Evolutionary conservation across 2,797 vertebrate species (phyloP).

Genomic region (Acropternis orthonyx): DNA sequence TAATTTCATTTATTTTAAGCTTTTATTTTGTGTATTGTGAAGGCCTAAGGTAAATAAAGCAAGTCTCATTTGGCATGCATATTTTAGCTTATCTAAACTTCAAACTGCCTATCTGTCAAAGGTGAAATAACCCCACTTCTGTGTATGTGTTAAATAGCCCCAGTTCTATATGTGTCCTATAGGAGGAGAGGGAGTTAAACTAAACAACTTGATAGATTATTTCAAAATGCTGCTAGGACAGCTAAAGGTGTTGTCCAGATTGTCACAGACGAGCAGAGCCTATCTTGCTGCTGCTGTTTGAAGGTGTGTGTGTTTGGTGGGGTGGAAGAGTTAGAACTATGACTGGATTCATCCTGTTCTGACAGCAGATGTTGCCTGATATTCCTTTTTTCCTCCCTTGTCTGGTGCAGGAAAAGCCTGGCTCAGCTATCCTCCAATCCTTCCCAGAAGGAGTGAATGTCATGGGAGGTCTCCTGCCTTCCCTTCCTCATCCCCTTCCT

Average conservation of each 20-base stretch:
- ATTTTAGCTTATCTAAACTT: background rate
- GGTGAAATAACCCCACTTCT: background rate
- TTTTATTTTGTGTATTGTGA: background rate
- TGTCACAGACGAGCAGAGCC: background rate
- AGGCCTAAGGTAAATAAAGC: background rate
- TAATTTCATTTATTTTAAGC: background rate
- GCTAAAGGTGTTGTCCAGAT: background rate
- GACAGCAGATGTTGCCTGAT: background rate
- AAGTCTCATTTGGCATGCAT: background rate
- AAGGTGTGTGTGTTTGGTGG: background rate
- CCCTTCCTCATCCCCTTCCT: background rate
- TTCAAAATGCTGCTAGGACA: background rate
- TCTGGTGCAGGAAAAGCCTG: background rate
- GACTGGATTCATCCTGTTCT: background rate
- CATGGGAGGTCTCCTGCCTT: background rate
- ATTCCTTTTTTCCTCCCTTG: background rate
- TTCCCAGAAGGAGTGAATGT: background rate
- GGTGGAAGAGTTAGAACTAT: background rate
- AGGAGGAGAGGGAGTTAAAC: background rate
- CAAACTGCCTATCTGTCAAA: background rate
- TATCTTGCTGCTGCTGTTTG: background rate
- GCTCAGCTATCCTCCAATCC: background rate
- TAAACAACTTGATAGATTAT: background rate
- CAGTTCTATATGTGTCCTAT: background rate
- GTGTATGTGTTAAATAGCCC: background rate